phyloP scores from a whole-genome alignment of 2,113 vertebrate genomes.

The Pseudorasbora parva region DNA sequence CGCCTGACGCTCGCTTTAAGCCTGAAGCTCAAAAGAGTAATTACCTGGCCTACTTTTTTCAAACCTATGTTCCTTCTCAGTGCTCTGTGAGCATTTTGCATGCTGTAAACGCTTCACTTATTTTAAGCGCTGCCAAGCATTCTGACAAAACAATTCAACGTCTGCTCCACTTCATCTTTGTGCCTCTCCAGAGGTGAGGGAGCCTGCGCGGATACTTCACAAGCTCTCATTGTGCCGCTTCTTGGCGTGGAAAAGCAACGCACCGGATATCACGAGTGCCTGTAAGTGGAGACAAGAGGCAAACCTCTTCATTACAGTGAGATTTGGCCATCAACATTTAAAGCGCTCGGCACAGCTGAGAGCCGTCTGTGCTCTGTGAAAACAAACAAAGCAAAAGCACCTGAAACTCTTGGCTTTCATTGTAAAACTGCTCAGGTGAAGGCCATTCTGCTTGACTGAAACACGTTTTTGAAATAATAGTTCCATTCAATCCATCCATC shows the following conservation, averaged over 20 bases:
- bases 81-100: conserved; percentile 34
- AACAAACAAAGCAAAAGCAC: conserved; percentile 1
- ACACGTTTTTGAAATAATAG: not conserved
- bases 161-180: conserved; percentile 33
- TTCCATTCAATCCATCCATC: no score
- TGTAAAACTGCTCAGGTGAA: not conserved
- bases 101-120: conserved; percentile 51
- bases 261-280: conserved; percentile 26
- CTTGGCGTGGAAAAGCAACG: not conserved
- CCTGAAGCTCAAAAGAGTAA: conserved; percentile 35
- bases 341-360: not conserved
- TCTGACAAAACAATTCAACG: conserved; percentile 43
- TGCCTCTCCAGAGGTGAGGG: conserved; percentile 23
- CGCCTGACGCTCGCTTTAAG: conserved; percentile 5
- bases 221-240: not conserved
- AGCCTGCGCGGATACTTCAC: conserved; percentile 17
- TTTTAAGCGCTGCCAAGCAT: conserved; percentile 40
- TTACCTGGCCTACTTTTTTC: conserved; percentile 38
- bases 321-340: conserved; percentile 28
- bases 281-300: conserved; percentile 19
- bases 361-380: not conserved
- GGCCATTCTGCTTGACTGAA: not conserved
- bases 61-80: conserved; percentile 29
- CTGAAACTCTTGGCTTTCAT: not conserved
- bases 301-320: conserved; percentile 37